Evolutionary conservation across 53 echinoderm and acorn worm species (phyloP), one percentile per base, ranked within the genome.

Genomic region (Echinometra lucunter): DNA sequence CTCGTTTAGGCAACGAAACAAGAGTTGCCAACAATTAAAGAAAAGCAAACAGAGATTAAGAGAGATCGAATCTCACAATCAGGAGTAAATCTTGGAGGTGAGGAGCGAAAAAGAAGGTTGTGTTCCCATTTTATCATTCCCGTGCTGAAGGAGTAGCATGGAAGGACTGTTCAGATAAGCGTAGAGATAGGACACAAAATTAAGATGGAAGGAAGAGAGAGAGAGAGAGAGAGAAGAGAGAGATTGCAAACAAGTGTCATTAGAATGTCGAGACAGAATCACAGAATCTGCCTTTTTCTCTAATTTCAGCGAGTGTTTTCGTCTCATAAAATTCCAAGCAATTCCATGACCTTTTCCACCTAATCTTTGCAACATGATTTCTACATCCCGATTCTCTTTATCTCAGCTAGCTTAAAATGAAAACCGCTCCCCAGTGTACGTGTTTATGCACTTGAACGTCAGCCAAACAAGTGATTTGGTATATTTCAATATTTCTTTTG

Each of bases 41-140:
- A 53, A 92, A 74, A 92, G 80, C 53, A 78, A 55, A 63, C 93
- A 74, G 74, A 80, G 80, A 74, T 92, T 75, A 92, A 92, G 93
- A 78, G 56, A 78, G 74, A 92, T 92, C 93, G 80, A 92, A 92
- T 92, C 93, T 57, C 93, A 92, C 78, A 78, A 92, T 92, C 93
- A 78, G 80, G 57, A 34, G 34, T 53, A 34, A 74, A 53, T 56
- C 93, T 45, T 57, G 40, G n/a, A n/a, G 78, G 85, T 30, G 28
- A 85, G n/a, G 23, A 90, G 23, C 90, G 66, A 70, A 60, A 91
- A 66, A 69, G 28, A 23, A 45, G 42, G 38, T 78, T 45, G 57
- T 34, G 93, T 92, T 55, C 80, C 80, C 40, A 35, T 92, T 75
- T 45, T 85, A 85, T 85, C 49, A n/a, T n/a, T 85, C 19, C 49